Evolutionary conservation across 2,113 vertebrate genomes (phyloP), one percentile per base, ranked within the genome.

Genomic region (Merops nubicus): DNA sequence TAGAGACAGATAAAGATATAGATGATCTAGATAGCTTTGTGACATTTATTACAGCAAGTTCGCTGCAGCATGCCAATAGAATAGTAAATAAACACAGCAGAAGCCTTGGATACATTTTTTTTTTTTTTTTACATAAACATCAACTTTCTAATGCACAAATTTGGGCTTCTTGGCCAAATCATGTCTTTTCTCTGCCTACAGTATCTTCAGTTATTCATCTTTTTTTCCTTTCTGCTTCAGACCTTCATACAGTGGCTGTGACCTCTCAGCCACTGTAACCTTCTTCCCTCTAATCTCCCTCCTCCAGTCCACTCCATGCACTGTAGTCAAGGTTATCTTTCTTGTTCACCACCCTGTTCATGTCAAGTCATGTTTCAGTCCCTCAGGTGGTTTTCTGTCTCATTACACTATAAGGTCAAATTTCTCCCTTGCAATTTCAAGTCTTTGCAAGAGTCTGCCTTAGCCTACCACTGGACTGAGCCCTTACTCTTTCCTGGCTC

Each of bases 371-470:
- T 78, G 54, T 83, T 26, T 92, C 51, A 70, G n/a, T 72, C 68
- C 25, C 63, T 78, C 17, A 13, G 34, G 68, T 93, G 76, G 67
- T 78, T 92, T 95, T 92, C 79, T 14, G 8, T 88, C 73, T 95
- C 47, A 67, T 86, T 93, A 86, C 28, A 68, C 33, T 62, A 90
- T 45, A 92, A 91, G 63, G 63, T 84, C 82, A 88, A 84, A 92
- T 51, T 91, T 92, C 47, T 92, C 72, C 75, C 86, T 51, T 28
- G 22, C 60, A 88, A 59, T 94, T 96, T 77, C 59, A 82, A 81
- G 56, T 21, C 25, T 86, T 91, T 90, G 13, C 59, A 81, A 78
- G 79, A 53, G n/a, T 63, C n/a, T 88, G 23, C 33, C 38, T 70
- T 65, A 88, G 33, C 56, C 59, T 86, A 74, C 25, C 21, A 54